Evolutionary conservation across 2,888 invertebrate genomes (phyloP).

Genomic region (Oegoconia quadripuncta): DNA sequence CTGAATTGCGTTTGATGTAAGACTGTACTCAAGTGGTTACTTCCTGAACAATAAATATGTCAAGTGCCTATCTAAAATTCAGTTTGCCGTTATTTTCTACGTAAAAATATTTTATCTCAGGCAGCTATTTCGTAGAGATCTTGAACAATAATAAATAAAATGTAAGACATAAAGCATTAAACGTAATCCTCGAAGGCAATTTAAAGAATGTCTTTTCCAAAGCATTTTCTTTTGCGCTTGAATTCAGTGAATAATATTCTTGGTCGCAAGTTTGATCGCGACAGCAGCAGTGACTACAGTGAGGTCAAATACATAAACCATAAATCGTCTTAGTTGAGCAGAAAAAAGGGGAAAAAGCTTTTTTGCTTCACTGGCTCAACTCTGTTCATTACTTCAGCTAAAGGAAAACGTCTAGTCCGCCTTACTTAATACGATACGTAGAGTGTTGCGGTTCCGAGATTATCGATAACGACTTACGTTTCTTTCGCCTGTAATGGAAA

Average conservation of each 20-base stretch:
- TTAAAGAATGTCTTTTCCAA: conserved; percentile 31
- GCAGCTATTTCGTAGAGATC: conserved; percentile 1
- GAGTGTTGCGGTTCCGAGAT: conserved; percentile 19
- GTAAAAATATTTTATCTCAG: no score
- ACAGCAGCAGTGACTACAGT: conserved; percentile 41
- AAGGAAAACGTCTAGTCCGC: conserved; percentile 36
- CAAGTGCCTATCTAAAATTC: no score
- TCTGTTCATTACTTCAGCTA: conserved; percentile 53
- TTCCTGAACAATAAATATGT: no score
- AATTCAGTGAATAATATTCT: conserved; percentile 40
- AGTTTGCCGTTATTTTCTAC: no score
- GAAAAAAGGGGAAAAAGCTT: conserved; percentile 49
- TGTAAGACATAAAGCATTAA: conserved; percentile 24
- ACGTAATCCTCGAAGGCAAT: conserved; percentile 33
- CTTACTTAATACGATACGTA: conserved; percentile 30
- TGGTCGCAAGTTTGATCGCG: conserved; percentile 53
- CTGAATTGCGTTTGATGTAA: no score
- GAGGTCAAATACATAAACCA: conserved; percentile 66
- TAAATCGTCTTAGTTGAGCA: conserved; percentile 55
- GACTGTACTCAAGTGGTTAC: no score
- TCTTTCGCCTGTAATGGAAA: conserved; percentile 10
- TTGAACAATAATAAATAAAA: conserved; percentile 7
- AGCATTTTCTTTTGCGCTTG: conserved; percentile 31
- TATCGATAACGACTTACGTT: conserved; percentile 21
- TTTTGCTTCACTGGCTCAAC: conserved; percentile 48